Percentiles rank a stretch among this genome's conserved stretches.
These are phyloP conservation scores for Sweltsa coloradensis DNA, from an alignment of 1,140 invertebrate genomes.

Conservation along the genomic window DNA sequence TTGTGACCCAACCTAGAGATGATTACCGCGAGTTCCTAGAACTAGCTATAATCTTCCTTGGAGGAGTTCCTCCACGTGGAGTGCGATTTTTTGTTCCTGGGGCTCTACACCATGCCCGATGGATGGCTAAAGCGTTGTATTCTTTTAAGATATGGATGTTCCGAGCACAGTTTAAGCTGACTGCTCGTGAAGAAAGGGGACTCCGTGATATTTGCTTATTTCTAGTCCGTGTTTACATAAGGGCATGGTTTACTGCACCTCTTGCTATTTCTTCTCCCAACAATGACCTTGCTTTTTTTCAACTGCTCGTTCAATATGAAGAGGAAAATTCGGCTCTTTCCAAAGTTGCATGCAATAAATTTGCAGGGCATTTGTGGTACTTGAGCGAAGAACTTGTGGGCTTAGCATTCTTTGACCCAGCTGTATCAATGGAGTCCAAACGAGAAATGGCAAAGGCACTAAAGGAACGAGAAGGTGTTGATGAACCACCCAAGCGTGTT, in stretches of 20 bases:
- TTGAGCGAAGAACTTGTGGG: too few relatives aligned
- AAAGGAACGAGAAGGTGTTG: too few relatives aligned
- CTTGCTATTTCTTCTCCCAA: constrained; percentile 7
- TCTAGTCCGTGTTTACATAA: constrained; percentile 19
- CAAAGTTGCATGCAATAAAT: too few relatives aligned
- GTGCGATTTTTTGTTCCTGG: constrained; percentile 24
- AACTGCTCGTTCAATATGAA: too few relatives aligned
- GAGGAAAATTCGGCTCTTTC: too few relatives aligned
- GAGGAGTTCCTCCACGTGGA: constrained; percentile 18
- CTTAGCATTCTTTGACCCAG: too few relatives aligned
- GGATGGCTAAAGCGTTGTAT: constrained; percentile 30
- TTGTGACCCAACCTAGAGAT: constrained; percentile 14
- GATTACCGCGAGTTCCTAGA: constrained; percentile 30
- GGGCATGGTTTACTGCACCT: constrained; percentile 21
- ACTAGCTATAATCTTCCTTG: constrained; percentile 29
- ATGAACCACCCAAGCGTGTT: too few relatives aligned
- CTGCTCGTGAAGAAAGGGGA: constrained; percentile 18
- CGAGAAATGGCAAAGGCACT: too few relatives aligned
- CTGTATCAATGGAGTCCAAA: too few relatives aligned
- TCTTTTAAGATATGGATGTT: constrained; percentile 28
- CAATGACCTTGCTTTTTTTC: too few relatives aligned
- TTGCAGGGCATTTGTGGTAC: too few relatives aligned
- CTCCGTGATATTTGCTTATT: constrained; percentile 22
- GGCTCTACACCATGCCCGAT: constrained; percentile 26
- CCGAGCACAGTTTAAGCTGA: constrained; percentile 21